Evolutionary conservation across 1,140 invertebrate species (phyloP), one percentile per base, ranked within the genome.

Genomic region (Hycleus phaleratus): DNA sequence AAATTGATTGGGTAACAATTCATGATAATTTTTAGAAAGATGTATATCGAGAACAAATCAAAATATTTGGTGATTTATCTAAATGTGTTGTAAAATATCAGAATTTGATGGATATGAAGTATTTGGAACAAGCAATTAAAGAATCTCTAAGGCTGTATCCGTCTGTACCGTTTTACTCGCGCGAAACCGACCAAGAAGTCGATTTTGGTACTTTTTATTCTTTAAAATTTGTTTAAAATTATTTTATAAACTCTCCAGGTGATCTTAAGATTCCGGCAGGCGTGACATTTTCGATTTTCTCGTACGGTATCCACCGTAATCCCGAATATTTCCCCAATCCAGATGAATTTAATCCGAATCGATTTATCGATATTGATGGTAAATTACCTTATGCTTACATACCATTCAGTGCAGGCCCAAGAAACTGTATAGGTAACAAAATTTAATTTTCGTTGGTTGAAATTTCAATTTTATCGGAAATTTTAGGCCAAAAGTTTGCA

Each of bases 281-380:
- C 24, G 9, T 10, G 50, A 46, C 8, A 49, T 38, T 54, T 24
- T 65, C 9, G 44, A 9, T 25, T 40, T 58, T 25, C 56, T 48
- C 74, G 65, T 73, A 43, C 78, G 74, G 75, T 60, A 69, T 87
- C 12, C 85, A 88, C 66, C 74, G 82, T 42, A 76, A 84, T 66
- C 71, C 76, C 4, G 68, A 78, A 5, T 72, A 75, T 55, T 88
- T 80, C 66, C 77, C 80, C 2, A 74, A 89, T 46, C 86, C 87
- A 0, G 80, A 87, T 46, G 72, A 73, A 47, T 90, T 87, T 64
- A 74, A 85, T 71, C 87, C 87, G 0, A 83, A 87, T 45, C 70
- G 85, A 57, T 89, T 88, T 11, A 73, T 74, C 60, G 72, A 74
- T 52, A 59, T 63, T 0, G 56, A 73, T 48, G 26, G 32, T 8